Conservation (phyloP, 2,888 invertebrate genomes). For the Mongoloraphidia duomilia region DNA sequence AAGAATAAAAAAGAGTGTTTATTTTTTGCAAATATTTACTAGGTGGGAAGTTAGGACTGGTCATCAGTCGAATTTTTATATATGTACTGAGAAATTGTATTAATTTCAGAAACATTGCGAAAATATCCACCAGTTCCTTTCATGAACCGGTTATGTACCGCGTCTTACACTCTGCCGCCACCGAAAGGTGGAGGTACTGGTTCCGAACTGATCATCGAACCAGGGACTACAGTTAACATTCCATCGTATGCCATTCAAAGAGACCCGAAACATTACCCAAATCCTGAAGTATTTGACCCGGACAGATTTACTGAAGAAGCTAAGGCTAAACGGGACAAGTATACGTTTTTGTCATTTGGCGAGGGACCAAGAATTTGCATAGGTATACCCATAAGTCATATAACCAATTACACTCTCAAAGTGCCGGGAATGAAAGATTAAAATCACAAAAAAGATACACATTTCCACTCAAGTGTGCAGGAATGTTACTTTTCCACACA, state of each 20-base stretch:
- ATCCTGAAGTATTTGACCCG: background rate
- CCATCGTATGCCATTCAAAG: background rate
- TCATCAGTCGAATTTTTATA: no score
- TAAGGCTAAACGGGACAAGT: no score
- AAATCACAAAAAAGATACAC: no score
- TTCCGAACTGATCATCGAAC: background rate
- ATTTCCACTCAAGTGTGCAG: no score
- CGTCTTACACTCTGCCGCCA: constrained; percentile 15
- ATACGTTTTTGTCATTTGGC: background rate
- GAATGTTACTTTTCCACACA: no score
- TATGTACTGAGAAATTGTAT: background rate
- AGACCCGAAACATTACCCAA: constrained; percentile 1
- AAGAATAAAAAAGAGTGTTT: no score
- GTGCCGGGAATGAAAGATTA: no score
- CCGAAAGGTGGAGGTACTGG: constrained; percentile 10
- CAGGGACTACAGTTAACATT: background rate
- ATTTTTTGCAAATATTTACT: no score
- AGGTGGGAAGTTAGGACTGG: no score
- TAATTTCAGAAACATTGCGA: constrained; percentile 20
- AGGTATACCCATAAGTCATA: background rate
- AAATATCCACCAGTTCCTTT: constrained; percentile 21
- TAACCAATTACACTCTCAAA: no score
- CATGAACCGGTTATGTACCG: constrained; percentile 18
- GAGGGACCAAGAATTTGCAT: background rate
- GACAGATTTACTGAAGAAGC: background rate